phyloP scores from a whole-genome alignment of 2,888 invertebrate species.

The Scotopteryx bipunctaria region DNA sequence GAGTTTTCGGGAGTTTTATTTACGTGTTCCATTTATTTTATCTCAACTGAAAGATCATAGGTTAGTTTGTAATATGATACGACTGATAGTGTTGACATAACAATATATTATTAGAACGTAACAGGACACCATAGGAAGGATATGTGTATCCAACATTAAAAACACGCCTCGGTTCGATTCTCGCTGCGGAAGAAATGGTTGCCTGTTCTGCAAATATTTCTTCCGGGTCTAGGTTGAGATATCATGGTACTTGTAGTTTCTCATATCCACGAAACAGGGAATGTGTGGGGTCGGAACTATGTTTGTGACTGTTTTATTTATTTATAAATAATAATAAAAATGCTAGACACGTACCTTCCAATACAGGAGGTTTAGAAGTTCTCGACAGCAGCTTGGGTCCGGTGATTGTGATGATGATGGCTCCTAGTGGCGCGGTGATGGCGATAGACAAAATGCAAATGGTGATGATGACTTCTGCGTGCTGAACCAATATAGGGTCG shows the following conservation, averaged over 20 bases:
- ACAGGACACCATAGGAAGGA: too few species aligned
- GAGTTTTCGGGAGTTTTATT: constrained; percentile 1
- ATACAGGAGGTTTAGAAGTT: constrained; percentile 87
- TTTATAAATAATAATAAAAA: background rate
- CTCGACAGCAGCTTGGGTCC: constrained; percentile 91
- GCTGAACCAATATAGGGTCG: constrained; percentile 77
- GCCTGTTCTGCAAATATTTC: too few species aligned
- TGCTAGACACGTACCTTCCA: constrained; percentile 84
- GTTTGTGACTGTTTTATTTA: too few species aligned
- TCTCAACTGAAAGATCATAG: background rate
- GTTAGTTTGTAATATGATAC: constrained; percentile 2
- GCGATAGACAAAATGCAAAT: constrained; percentile 92
- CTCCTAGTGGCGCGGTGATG: constrained; percentile 92
- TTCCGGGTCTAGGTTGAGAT: too few species aligned
- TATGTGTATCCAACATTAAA: too few species aligned
- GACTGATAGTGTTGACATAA: background rate
- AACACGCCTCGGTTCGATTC: too few species aligned
- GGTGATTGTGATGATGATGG: constrained; percentile 90
- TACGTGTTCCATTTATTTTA: background rate
- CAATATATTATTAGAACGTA: too few species aligned
- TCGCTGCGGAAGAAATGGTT: too few species aligned
- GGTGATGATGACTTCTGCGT: constrained; percentile 89
- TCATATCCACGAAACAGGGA: too few species aligned
- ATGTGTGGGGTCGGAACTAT: too few species aligned
- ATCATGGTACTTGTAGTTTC: too few species aligned